Evolutionary conservation across 2,113 vertebrate genomes (phyloP).

Genomic region (Saimiri boliviensis): DNA sequence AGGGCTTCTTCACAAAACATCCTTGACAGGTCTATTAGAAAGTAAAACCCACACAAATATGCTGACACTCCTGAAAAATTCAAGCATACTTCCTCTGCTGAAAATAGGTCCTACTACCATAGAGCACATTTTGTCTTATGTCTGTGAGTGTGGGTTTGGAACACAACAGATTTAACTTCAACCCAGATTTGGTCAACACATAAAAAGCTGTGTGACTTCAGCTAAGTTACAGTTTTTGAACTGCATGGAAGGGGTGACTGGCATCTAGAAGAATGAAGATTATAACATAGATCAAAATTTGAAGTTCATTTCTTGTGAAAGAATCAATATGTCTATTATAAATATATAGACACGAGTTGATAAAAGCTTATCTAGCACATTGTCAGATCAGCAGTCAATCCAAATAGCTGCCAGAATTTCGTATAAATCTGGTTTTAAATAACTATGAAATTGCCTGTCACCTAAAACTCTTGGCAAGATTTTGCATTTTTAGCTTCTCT

Average conservation of each 20-base stretch:
- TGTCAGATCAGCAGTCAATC: not conserved
- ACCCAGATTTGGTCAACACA: not conserved
- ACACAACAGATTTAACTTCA: not conserved
- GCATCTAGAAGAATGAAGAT: not conserved
- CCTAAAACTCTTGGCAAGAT: not conserved
- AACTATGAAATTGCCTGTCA: not conserved
- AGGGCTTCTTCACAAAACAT: not conserved
- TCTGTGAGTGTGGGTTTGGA: not conserved
- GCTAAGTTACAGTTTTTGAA: not conserved
- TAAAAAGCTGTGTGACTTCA: not conserved
- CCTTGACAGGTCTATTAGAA: not conserved
- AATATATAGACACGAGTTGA: not conserved
- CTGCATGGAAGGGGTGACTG: not conserved
- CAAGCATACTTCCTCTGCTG: not conserved
- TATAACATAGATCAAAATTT: not conserved
- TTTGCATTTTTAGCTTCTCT: constrained; percentile 24
- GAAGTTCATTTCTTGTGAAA: not conserved
- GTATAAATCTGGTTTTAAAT: not conserved
- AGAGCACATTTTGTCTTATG: not conserved
- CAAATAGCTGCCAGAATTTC: not conserved
- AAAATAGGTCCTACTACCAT: not conserved
- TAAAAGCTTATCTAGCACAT: not conserved
- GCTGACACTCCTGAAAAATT: not conserved
- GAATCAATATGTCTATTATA: not conserved
- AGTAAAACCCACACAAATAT: not conserved